phyloP scores from a whole-genome alignment of 2,797 vertebrate species.

The Spondyliosoma cantharus region DNA sequence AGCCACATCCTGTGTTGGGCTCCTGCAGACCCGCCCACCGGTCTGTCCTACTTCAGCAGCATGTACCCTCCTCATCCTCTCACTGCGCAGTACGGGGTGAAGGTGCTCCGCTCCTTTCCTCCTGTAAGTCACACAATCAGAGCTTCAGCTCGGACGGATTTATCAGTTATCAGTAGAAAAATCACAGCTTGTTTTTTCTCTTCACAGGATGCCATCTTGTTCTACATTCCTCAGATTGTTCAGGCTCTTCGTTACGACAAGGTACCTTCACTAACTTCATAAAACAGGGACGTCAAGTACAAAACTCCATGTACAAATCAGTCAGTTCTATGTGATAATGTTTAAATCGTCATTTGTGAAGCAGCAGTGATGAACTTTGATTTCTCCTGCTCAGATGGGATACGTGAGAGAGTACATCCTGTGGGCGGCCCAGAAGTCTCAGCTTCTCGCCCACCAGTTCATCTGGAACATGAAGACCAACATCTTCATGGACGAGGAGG shows the following conservation, averaged over 20 bases:
- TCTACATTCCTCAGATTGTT: constrained; percentile 99
- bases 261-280: constrained; percentile 75
- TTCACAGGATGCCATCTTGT: constrained; percentile 94
- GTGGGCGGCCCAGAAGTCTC: constrained; percentile 96
- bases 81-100: constrained; percentile 96
- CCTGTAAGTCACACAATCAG: constrained; percentile 83
- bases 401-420: constrained; percentile 98
- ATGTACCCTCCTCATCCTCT: constrained; percentile 97
- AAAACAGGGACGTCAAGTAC: neutral
- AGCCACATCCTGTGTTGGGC: constrained; percentile 98
- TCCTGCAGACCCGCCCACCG: constrained; percentile 94
- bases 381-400: constrained; percentile 88
- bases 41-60: constrained; percentile 98
- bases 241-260: constrained; percentile 97
- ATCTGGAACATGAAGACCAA: constrained; percentile 99
- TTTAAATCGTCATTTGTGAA: neutral
- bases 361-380: neutral
- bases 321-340: neutral
- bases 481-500: constrained; percentile 96
- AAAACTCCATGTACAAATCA: too few relatives aligned
- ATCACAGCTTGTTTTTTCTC: constrained; percentile 9
- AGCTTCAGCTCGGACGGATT: too few relatives aligned
- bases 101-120: constrained; percentile 96
- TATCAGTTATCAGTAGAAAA: neutral
- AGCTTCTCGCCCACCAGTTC: constrained; percentile 97